Evolutionary conservation across 1,140 invertebrate genomes (phyloP).

Genomic region (Hycleus cichorii): DNA sequence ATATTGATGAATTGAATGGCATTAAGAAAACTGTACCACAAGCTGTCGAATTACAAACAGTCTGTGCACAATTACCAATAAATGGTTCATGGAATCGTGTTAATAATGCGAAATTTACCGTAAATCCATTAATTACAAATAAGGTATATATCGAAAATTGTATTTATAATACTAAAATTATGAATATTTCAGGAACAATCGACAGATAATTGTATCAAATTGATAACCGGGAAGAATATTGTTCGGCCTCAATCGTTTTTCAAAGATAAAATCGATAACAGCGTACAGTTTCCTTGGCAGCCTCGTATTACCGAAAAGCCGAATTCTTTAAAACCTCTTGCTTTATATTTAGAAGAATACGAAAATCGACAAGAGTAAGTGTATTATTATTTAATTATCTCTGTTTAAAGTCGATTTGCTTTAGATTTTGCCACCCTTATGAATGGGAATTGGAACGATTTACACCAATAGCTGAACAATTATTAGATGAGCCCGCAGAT

Average conservation of each 20-base stretch:
- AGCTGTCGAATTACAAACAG: slow-evolving; percentile 41
- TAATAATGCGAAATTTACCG: slow-evolving; percentile 35
- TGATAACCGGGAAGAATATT: slow-evolving; percentile 69
- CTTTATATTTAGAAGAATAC: slow-evolving; percentile 59
- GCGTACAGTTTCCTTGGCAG: slow-evolving; percentile 61
- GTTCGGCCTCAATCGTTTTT: slow-evolving; percentile 78
- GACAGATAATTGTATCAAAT: slow-evolving; percentile 40
- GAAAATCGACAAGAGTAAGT: slow-evolving; percentile 43
- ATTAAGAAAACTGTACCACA: slow-evolving; percentile 49
- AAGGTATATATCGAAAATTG: not conserved
- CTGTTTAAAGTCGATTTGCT: slow-evolving; percentile 12
- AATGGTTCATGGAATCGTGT: slow-evolving; percentile 40
- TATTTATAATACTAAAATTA: not conserved
- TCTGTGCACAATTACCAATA: slow-evolving; percentile 32
- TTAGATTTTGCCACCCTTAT: slow-evolving; percentile 81
- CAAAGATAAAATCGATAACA: slow-evolving; percentile 81
- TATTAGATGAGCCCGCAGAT: slow-evolving; percentile 41
- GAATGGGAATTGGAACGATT: slow-evolving; percentile 75
- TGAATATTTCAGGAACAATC: slow-evolving; percentile 16
- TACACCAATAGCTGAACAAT: slow-evolving; percentile 44
- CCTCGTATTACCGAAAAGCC: slow-evolving; percentile 83
- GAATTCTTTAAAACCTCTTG: slow-evolving; percentile 76
- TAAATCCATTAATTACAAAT: slow-evolving; percentile 14
- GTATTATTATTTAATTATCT: not conserved
- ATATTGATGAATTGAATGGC: slow-evolving; percentile 65